phyloP scores from a whole-genome alignment of 2,888 invertebrate genomes.

The Limenitis camilla region DNA sequence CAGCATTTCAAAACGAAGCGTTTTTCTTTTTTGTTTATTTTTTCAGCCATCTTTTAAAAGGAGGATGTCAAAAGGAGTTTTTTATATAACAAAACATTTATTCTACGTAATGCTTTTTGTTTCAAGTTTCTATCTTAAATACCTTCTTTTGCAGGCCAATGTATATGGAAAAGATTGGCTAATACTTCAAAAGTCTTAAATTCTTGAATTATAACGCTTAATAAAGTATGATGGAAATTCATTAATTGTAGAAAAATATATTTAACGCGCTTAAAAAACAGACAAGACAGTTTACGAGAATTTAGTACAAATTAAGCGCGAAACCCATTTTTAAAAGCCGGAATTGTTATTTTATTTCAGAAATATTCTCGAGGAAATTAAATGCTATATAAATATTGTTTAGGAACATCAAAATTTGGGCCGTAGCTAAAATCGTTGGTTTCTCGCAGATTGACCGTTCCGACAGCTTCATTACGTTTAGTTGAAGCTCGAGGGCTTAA shows the following conservation, averaged over 20 bases:
- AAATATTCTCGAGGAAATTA: constrained; percentile 1
- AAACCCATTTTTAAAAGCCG: constrained; percentile 4
- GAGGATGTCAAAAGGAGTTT: too few relatives aligned
- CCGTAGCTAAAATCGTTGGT: constrained; percentile 33
- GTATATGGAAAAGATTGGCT: too few relatives aligned
- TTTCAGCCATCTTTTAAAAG: too few relatives aligned
- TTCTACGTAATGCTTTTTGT: too few relatives aligned
- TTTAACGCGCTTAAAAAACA: neutral
- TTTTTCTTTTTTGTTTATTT: neutral
- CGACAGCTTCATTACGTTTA: constrained; percentile 47
- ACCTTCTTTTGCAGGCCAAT: too few relatives aligned
- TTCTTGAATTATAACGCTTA: too few relatives aligned
- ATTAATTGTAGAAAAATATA: too few relatives aligned
- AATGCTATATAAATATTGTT: constrained; percentile 19
- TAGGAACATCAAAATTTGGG: constrained; percentile 28
- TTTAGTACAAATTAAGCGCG: constrained; percentile 6
- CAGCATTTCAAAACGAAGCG: neutral
- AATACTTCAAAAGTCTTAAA: too few relatives aligned
- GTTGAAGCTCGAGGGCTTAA: constrained; percentile 38
- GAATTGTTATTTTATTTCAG: constrained; percentile 5
- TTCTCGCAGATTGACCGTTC: constrained; percentile 37
- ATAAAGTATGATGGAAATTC: too few relatives aligned
- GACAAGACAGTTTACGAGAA: constrained; percentile 1
- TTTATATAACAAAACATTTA: too few relatives aligned
- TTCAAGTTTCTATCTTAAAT: too few relatives aligned